A percentile compares a stretch with the other conserved stretches of the same genome.
Evolutionary conservation across 2,113 vertebrate genomes (phyloP).

Genomic region (Casuarius casuarius): DNA sequence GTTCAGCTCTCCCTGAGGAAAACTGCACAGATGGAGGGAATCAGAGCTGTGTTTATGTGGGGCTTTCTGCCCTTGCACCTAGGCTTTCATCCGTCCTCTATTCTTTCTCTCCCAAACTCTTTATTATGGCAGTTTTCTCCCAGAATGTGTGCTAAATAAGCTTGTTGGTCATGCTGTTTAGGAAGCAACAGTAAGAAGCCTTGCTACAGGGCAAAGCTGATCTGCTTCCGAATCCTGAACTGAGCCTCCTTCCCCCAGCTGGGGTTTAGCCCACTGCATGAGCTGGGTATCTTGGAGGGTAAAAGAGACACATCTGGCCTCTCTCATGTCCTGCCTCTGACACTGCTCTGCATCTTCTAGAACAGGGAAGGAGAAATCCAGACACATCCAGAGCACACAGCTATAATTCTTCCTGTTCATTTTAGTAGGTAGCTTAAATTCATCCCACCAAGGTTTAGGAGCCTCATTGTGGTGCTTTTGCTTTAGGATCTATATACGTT

Average conservation of each 20-base stretch:
- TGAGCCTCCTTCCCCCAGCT: background rate
- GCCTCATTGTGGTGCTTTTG: background rate
- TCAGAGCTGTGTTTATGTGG: background rate
- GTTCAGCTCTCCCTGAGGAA: background rate
- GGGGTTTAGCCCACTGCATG: background rate
- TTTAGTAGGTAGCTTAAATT: background rate
- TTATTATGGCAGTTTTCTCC: background rate
- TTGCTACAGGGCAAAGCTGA: background rate
- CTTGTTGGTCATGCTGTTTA: background rate
- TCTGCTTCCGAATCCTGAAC: background rate
- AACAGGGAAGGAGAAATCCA: background rate
- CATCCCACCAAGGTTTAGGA: background rate
- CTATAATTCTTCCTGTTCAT: background rate
- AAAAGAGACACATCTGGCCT: background rate
- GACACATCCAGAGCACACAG: background rate
- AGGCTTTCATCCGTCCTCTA: background rate
- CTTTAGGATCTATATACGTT: background rate
- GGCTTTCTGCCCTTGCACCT: background rate
- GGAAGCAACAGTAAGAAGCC: background rate
- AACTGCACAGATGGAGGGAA: background rate
- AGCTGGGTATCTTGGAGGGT: background rate
- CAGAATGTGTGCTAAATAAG: background rate
- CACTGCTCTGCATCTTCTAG: background rate
- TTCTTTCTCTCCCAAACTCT: background rate
- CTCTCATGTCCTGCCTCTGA: background rate